Base-by-base conservation (phyloP, 2,797 vertebrate genomes). In the Hozukius guyotensis region DNA sequence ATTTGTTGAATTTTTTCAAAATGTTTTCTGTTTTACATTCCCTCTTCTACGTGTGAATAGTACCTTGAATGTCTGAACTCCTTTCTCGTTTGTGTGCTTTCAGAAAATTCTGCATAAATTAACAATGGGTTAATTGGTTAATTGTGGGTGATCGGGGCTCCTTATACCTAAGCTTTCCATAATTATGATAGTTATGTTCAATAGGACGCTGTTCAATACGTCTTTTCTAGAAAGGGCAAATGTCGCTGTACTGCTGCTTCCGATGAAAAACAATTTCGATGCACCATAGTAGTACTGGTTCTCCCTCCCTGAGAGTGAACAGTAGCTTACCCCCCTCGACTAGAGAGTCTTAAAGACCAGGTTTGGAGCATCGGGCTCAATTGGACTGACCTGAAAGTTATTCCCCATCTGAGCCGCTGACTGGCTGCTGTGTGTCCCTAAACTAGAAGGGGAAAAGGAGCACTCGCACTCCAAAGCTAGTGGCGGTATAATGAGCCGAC, bases 401-500 rank as follows among this genome's bases (percentile, higher is more conserved):
- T 92, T 93, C 88, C 89, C 91, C 82, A 80, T 88, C 82, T 88
- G 79, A 80, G 69, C 27, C 5, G 56, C 76, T 76, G 69, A 88
- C 80, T 84, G 76, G 85, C 89, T 82, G 72, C 73, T 57, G 66
- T 64, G 77, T 22, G 14, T 90, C 81, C 92, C 88, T 77, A 85
- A 91, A 87, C 86, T 88, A 75, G 14, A 83, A 84, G 72, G 75
- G 67, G 77, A 18, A 84, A 75, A 80, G 61, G 80, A 88, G 67
- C 81, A 10, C 87, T 89, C 86, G 31, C 61, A 67, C 86, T 87
- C 92, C 82, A 93, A 89, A 93, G 88, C 87, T 67, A 56, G 75
- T 72, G 80, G 80, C 71, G 75, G 86, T 92, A 94, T 96, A 96
- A 96, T 96, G 94, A 95, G 94, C 90, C 91, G 72, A 89, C 92